Evolutionary conservation across 2,797 vertebrate genomes (phyloP).

Genomic region (Danio choprae): DNA sequence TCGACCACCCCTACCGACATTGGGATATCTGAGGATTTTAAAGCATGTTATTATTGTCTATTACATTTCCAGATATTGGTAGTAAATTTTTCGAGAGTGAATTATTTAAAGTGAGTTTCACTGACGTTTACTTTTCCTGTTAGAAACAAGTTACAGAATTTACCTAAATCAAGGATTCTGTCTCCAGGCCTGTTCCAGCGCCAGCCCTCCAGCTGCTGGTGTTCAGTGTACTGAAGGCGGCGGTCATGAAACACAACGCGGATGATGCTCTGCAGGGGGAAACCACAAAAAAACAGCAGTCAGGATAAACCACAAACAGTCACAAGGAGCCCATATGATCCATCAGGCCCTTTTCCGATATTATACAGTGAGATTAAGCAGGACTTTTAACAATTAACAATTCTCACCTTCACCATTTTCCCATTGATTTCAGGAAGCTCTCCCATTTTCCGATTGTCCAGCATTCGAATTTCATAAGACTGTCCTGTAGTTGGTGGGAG

Average conservation of each 20-base stretch:
- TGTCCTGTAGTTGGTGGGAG: slow-evolving; percentile 83
- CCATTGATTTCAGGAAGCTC: slow-evolving; percentile 95
- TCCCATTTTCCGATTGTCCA: slow-evolving; percentile 96
- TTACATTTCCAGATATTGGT: neutral
- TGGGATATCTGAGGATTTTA: slow-evolving; percentile 87
- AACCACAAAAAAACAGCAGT: neutral
- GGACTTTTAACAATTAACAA: neutral
- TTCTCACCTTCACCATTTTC: slow-evolving; percentile 94
- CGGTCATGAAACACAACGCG: slow-evolving; percentile 96
- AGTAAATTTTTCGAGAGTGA: neutral
- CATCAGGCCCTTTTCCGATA: neutral
- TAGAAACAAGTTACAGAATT: slow-evolving; percentile 55
- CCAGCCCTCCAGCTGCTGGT: slow-evolving; percentile 97
- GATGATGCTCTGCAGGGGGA: slow-evolving; percentile 87
- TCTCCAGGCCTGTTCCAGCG: slow-evolving; percentile 95
- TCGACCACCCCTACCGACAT: slow-evolving; percentile 97
- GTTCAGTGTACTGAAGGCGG: slow-evolving; percentile 93
- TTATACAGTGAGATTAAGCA: neutral
- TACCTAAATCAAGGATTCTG: slow-evolving; percentile 93
- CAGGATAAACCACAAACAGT: neutral
- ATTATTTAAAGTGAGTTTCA: neutral
- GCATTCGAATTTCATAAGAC: slow-evolving; percentile 98
- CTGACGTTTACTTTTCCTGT: neutral
- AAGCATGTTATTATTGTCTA: slow-evolving; percentile 37
- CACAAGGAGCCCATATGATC: neutral